These are phyloP conservation scores for Sphyrna mokarran DNA, from an alignment of 2,113 vertebrate species.

Conservation along the genomic window DNA sequence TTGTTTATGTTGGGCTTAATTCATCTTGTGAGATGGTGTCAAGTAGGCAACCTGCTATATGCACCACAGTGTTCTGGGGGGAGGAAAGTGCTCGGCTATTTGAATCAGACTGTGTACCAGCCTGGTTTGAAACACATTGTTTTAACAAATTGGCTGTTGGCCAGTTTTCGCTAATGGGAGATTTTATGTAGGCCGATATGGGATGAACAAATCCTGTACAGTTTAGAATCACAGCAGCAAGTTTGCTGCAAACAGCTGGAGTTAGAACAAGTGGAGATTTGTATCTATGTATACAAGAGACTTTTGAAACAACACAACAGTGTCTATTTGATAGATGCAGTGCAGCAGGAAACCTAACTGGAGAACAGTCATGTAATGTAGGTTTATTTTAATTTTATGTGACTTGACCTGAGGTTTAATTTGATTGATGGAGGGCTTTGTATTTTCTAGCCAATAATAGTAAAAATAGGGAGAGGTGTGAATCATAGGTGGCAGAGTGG, in stretches of 20 bases:
- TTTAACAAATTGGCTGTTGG: not conserved
- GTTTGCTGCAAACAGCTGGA: not conserved
- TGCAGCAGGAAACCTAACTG: not conserved
- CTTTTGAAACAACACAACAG: not conserved
- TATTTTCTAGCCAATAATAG: not conserved
- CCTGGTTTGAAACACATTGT: not conserved
- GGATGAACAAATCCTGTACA: not conserved
- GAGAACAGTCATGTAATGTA: not conserved
- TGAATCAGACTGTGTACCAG: not conserved
- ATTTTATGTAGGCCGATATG: not conserved
- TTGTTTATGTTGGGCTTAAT: not conserved
- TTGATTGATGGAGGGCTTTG: not conserved
- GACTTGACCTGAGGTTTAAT: not conserved
- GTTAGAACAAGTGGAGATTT: constrained; percentile 23
- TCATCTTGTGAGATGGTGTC: not conserved
- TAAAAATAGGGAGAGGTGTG: not conserved
- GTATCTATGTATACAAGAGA: not conserved
- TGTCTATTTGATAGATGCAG: not conserved
- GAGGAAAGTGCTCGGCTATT: not conserved
- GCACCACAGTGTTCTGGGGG: not conserved
- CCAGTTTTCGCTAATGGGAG: not conserved
- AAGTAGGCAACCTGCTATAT: not conserved
- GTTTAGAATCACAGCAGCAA: not conserved
- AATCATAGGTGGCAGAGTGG: too few relatives aligned
- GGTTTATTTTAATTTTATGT: not conserved